Evolutionary conservation across 64 coral and sea anemone genomes (phyloP), one percentile per base, ranked within the genome.

Genomic region (Anthopleura sola): DNA sequence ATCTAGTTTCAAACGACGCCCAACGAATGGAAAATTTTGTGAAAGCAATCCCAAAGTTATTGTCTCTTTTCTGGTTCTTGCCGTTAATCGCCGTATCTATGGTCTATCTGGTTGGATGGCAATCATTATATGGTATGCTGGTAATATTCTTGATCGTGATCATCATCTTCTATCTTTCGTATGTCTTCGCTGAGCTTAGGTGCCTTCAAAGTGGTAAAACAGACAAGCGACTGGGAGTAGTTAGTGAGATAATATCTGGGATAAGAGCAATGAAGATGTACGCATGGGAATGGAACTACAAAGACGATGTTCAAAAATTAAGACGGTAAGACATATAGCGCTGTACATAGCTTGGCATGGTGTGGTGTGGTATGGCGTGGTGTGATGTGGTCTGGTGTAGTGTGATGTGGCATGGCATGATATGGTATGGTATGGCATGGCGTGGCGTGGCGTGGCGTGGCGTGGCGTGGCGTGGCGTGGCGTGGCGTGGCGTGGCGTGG

Each of bases 201-300:
- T 17, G 40, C 34, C 69, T 68, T 36, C 76, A 26, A 18, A 55
- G 37, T 16, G 26, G 36, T n/a, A 24, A 56, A 36, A 89, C 87
- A 33, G 87, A 89, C 56, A 89, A 82, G 48, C 58, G 87, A 15
- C 37, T 89, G 5, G 29, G 40, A 48, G 77, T 75, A 2, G 69
- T 89, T 37, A 89, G 36, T 33, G 87, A 89, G 36, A 75, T 89
- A 6, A 47, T 89, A 28, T 18, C 87, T 20, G 87, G 87, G 16
- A 89, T 89, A 20, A 75, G 87, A 18, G 79, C 77, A 0, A 36
- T 89, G 39, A 89, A 89, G 77, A 89, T 89, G 87, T 68, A 83
- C 39, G 79, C 87, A 14, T 89, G 79, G 87, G 87, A 89, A 53
- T 89, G 56, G 56, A 89, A 89, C 23, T 89, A 64, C 58, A 81